Conservation (phyloP, 2,113 vertebrate genomes). For the Tapirus terrestris region DNA sequence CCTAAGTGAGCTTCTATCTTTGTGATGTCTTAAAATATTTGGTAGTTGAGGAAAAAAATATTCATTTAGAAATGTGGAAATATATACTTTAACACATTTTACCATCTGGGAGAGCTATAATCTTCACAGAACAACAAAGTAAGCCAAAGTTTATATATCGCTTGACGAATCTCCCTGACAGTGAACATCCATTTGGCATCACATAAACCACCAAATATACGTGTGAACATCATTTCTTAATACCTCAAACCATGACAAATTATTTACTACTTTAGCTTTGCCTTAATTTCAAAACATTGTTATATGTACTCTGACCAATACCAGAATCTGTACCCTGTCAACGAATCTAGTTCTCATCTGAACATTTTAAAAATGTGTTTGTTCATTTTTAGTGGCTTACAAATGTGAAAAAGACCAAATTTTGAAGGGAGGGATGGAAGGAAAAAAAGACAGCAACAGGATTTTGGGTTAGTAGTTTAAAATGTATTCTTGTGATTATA, state of each 20-base stretch:
- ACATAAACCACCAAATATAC: not conserved
- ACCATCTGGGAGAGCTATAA: slow-evolving; percentile 5
- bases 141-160: slow-evolving; percentile 1
- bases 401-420: not conserved
- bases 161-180: slow-evolving; percentile 27
- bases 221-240: slow-evolving; percentile 23
- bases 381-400: slow-evolving; percentile 21
- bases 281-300: slow-evolving; percentile 24
- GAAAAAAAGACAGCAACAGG: not conserved
- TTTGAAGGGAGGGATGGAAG: not conserved
- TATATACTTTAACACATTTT: slow-evolving; percentile 46
- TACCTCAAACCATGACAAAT: slow-evolving; percentile 57
- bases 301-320: not conserved
- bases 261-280: slow-evolving; percentile 15
- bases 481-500: not conserved
- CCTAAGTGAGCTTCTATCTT: not conserved
- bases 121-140: slow-evolving; percentile 23
- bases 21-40: slow-evolving; percentile 61
- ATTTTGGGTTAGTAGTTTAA: not conserved
- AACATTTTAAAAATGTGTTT: not conserved
- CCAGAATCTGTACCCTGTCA: not conserved
- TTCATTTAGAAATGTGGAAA: slow-evolving; percentile 26
- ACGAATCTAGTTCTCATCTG: not conserved
- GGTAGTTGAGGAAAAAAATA: not conserved
- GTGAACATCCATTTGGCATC: not conserved